These are phyloP conservation scores for Cosmia trapezina DNA, from an alignment of 2,888 invertebrate genomes.

Conservation along the genomic window DNA sequence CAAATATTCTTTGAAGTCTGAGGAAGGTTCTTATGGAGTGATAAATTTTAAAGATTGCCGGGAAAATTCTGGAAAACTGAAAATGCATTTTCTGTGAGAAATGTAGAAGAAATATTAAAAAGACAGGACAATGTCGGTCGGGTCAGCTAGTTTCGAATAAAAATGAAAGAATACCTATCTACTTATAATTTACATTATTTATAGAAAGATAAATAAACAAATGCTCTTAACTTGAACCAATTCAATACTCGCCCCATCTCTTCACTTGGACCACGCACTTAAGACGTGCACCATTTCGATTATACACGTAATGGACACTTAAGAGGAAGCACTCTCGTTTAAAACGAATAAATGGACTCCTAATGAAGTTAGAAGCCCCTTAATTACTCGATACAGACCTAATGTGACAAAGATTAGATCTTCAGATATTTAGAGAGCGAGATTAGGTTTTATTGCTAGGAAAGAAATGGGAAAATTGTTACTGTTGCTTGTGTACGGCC, in stretches of 20 bases:
- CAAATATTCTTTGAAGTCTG: no score
- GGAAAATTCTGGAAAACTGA: no score
- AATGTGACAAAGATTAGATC: slow-evolving; percentile 72
- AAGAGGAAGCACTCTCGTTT: slow-evolving; percentile 72
- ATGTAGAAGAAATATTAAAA: no score
- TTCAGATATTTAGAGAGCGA: slow-evolving; percentile 35
- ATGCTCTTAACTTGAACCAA: background rate
- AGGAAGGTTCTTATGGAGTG: no score
- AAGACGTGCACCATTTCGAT: slow-evolving; percentile 70
- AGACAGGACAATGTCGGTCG: no score
- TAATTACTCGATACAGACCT: slow-evolving; percentile 77
- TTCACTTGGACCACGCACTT: slow-evolving; percentile 49
- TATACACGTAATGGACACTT: slow-evolving; percentile 75
- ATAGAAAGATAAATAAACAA: background rate
- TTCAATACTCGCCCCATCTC: slow-evolving; percentile 1
- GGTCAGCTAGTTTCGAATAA: no score
- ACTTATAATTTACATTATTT: background rate
- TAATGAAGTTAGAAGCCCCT: slow-evolving; percentile 75
- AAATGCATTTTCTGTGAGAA: no score
- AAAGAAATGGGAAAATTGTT: background rate
- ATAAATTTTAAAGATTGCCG: no score
- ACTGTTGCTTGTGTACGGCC: background rate
- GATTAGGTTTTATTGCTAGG: slow-evolving; percentile 24
- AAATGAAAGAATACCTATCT: background rate
- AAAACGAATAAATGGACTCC: slow-evolving; percentile 78